Evolutionary conservation across 1,140 invertebrate species (phyloP).

Genomic region (Monochamus saltuarius): DNA sequence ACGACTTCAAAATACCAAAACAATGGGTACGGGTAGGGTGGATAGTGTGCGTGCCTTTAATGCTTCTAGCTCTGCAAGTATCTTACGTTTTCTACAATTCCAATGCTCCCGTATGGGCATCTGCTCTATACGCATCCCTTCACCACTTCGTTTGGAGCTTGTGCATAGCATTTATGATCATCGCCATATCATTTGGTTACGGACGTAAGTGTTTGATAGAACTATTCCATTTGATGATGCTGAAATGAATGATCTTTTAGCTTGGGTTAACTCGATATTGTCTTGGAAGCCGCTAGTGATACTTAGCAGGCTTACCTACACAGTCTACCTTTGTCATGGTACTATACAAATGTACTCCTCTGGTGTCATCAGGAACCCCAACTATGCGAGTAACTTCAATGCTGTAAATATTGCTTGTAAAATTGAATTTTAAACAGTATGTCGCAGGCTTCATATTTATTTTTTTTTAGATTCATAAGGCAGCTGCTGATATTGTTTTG

Average conservation of each 20-base stretch:
- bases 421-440: not conserved
- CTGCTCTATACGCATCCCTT: slow-evolving; percentile 65
- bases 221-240: not conserved
- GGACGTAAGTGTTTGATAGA: slow-evolving; percentile 31
- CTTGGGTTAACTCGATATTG: slow-evolving; percentile 61
- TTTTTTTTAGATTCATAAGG: slow-evolving; percentile 23
- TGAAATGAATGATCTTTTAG: slow-evolving; percentile 49
- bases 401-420: slow-evolving; percentile 8
- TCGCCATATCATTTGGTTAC: slow-evolving; percentile 51
- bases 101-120: slow-evolving; percentile 58
- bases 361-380: slow-evolving; percentile 59
- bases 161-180: slow-evolving; percentile 69
- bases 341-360: slow-evolving; percentile 64
- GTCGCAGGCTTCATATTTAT: not conserved
- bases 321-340: slow-evolving; percentile 71
- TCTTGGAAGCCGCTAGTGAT: slow-evolving; percentile 66
- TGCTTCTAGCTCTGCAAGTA: slow-evolving; percentile 55
- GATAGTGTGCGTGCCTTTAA: slow-evolving; percentile 49
- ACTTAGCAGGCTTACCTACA: slow-evolving; percentile 68
- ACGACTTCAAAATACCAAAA: slow-evolving; percentile 18
- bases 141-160: slow-evolving; percentile 68
- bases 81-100: slow-evolving; percentile 63
- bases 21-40: slow-evolving; percentile 24
- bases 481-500: slow-evolving; percentile 26
- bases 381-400: slow-evolving; percentile 32